Base-by-base conservation (phyloP, 2,113 vertebrate species). In the Tyrannus savana region DNA sequence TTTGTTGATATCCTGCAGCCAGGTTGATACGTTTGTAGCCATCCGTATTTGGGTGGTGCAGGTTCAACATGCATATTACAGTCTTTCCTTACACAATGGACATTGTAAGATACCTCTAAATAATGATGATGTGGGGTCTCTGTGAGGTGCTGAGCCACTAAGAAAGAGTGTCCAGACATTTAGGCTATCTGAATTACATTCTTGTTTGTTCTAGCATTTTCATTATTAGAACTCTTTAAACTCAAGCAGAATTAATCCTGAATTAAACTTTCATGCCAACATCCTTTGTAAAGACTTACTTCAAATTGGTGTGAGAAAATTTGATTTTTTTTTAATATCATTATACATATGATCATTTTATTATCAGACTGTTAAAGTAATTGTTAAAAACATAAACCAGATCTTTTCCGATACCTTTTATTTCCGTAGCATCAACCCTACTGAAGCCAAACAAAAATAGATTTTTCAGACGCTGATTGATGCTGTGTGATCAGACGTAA, bases 401-500 rank as follows among this genome's bases (percentile, higher is more conserved):
- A 27, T 85, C 27, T 93, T 87, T 80, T 90, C 77, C 59, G 96
- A 17, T 95, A 81, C 25, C 3, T 95, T 69, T 93, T 84, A 68
- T 64, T 94, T 94, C 60, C 12, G 2, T 49, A 52, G 22, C 46
- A 55, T 74, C 84, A 62, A 59, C 73, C 82, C 55, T 72, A 41
- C 63, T 69, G 71, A 96, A 76, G 71, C 80, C 89, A 88, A 91
- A 95, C 47, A 90, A 94, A 97, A 95, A 74, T 66, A 86, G 91
- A 63, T 95, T 95, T 92, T 94, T 82, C 69, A 84, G 80, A 69
- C 27, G 2, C 77, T 92, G 95, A 96, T 90, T 91, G 95, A 92
- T 95, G 91, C 47, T 55, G 24, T 89, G 63, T 47, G 73, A 94
- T 77, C 96, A 97, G 94, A 97, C 96, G 75, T 55, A 73, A 64